These are phyloP conservation scores for Drosophila pruinosa DNA, from an alignment of 1,140 invertebrate genomes.

Conservation along the genomic window DNA sequence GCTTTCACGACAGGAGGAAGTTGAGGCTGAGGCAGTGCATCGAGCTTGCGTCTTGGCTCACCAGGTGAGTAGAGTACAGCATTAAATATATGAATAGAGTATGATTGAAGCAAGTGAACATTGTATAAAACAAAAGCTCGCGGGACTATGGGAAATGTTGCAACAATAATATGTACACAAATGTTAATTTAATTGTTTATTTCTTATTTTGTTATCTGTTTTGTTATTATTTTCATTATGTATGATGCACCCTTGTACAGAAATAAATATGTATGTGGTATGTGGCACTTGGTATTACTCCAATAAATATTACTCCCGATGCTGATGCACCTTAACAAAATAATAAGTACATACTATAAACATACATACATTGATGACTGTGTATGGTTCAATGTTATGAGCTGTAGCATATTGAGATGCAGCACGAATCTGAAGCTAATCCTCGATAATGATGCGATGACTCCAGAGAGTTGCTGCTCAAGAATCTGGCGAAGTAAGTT, in stretches of 20 bases:
- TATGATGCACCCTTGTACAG: slow-evolving; percentile 76
- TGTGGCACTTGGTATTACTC: slow-evolving; percentile 71
- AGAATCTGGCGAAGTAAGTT: slow-evolving; percentile 93
- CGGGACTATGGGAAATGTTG: neutral
- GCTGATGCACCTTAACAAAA: slow-evolving; percentile 30
- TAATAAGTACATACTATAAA: neutral
- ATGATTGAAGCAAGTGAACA: neutral
- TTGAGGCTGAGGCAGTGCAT: slow-evolving; percentile 98
- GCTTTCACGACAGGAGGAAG: slow-evolving; percentile 96
- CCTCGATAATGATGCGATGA: slow-evolving; percentile 83
- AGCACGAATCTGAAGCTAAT: neutral
- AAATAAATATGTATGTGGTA: slow-evolving; percentile 58
- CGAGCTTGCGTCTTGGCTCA: slow-evolving; percentile 97
- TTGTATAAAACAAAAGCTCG: neutral
- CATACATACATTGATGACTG: slow-evolving; percentile 11
- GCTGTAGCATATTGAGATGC: no score
- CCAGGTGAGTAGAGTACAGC: slow-evolving; percentile 86
- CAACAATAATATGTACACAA: neutral
- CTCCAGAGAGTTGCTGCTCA: slow-evolving; percentile 90
- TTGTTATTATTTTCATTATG: slow-evolving; percentile 73
- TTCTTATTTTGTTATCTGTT: slow-evolving; percentile 57
- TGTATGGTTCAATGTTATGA: neutral
- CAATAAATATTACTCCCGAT: slow-evolving; percentile 24
- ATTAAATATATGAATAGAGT: neutral
- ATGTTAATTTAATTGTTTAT: slow-evolving; percentile 11